Evolutionary conservation across 2,797 vertebrate genomes (phyloP), one percentile per base, ranked within the genome.

Genomic region (Helicolenus hilgendorfi): DNA sequence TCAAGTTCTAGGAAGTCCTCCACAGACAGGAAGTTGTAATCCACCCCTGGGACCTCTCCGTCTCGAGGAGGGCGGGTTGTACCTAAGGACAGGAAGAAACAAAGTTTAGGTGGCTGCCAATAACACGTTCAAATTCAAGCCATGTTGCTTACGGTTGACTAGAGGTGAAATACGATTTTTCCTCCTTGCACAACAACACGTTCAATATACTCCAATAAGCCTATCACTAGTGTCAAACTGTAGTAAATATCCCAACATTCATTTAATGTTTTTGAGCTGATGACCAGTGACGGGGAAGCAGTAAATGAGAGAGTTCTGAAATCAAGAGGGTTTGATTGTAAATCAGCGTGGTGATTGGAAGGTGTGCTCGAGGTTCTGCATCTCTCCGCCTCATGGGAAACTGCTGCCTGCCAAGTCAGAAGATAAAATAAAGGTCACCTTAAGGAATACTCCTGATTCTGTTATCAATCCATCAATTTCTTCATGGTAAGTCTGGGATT

Each of bases 1-100:
- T 99, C 98, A 33, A 99, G 98, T 82, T 98, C 97, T 92, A 98
- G 94, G 94, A 99, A 99, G 84, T 99, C 98, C 92, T 98, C 97
- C 94, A 99, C 98, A 55, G 98, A 99, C 91, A 99, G 97, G 95
- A 99, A 99, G 95, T 98, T 98, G 94, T 99, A 99, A 94, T 99
- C 98, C 97, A 99, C 98, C 88, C 98, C 98, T 79, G 98, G 98
- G 91, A 99, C 97, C 96, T 99, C 99, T 91, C 98, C 98, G 97
- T 98, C 98, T 97, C 99, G 97, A 18, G 98, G 98, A 91, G 97
- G 92, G 59, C 98, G 98, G 90, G 99, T 99, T 60, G 99, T 99
- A 98, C 99, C 99, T 99, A 83, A 20, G 89, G 83, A 87, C 85
- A 77, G 67, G 9, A 72, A n/a, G 64, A 73, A 41, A 76, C 13